These are phyloP conservation scores for Diaphora mendica DNA, from an alignment of 2,888 invertebrate genomes.

Conservation along the genomic window DNA sequence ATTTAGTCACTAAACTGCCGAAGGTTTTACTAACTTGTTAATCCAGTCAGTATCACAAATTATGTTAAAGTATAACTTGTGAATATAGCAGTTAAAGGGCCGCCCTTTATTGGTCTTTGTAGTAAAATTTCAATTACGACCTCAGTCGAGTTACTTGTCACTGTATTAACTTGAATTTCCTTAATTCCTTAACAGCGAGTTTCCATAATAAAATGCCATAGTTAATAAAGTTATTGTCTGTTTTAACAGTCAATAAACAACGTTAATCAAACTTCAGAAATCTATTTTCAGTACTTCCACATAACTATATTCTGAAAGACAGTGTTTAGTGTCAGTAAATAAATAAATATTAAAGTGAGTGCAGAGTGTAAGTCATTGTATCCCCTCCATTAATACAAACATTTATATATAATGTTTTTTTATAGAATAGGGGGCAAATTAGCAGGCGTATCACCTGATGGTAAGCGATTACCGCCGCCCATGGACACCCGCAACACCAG, in stretches of 20 bases:
- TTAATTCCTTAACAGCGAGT: slow-evolving; percentile 37
- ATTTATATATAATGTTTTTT: no score
- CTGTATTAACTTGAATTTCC: slow-evolving; percentile 29
- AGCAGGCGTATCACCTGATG: no score
- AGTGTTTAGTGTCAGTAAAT: no score
- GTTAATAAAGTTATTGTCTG: slow-evolving; percentile 19
- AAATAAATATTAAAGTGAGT: no score
- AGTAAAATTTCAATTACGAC: slow-evolving; percentile 35
- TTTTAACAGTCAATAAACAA: slow-evolving; percentile 22
- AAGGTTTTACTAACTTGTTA: slow-evolving; percentile 59
- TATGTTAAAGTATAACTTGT: slow-evolving; percentile 53
- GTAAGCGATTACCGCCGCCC: no score
- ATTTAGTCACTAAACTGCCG: slow-evolving; percentile 25
- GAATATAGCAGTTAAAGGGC: slow-evolving; percentile 50
- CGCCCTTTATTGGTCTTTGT: slow-evolving; percentile 32
- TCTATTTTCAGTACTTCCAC: neutral
- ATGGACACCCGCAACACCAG: no score
- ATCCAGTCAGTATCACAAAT: slow-evolving; percentile 60
- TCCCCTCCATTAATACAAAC: no score
- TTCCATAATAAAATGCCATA: slow-evolving; percentile 29
- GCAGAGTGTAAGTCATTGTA: no score
- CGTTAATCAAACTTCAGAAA: neutral
- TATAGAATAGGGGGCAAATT: no score
- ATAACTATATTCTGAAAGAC: neutral
- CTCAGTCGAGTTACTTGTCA: slow-evolving; percentile 36